Conservation (phyloP, 2,113 vertebrate genomes). For the Menidia beryllina region DNA sequence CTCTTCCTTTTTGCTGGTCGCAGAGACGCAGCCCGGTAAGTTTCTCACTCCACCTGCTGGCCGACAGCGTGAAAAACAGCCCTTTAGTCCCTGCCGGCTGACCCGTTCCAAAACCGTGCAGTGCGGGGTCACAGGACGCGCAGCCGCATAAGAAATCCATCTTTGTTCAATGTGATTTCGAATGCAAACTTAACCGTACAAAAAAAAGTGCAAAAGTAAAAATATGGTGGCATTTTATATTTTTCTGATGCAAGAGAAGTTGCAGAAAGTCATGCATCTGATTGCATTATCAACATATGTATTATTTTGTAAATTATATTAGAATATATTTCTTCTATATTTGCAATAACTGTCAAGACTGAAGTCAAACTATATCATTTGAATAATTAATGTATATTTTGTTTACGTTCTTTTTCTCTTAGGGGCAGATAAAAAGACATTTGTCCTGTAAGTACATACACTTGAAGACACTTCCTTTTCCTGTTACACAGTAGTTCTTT, state of each 20-base stretch:
- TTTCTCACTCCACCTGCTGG: conserved; percentile 61
- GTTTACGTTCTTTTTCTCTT: conserved; percentile 62
- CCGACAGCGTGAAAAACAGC: conserved; percentile 24
- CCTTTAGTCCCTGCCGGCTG: conserved; percentile 7
- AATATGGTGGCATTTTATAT: not conserved
- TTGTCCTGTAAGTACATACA: conserved; percentile 92
- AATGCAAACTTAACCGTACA: not conserved
- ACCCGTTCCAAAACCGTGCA: not conserved
- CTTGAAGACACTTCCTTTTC: not conserved
- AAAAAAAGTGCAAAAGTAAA: no score
- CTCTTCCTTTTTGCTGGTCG: conserved; percentile 98
- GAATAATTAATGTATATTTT: conserved; percentile 11
- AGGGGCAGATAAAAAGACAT: conserved; percentile 95
- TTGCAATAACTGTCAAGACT: not conserved
- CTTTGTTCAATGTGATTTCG: not conserved
- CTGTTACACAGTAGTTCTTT: not conserved
- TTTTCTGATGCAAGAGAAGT: not conserved
- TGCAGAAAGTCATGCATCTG: not conserved
- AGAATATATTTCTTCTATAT: no score
- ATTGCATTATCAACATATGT: no score
- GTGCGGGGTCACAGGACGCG: not conserved
- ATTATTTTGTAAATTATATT: no score
- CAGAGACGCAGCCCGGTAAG: conserved; percentile 99
- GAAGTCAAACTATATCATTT: not conserved
- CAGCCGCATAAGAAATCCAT: not conserved